Percentiles rank a stretch among this genome's conserved stretches.
Evolutionary conservation across 2,113 vertebrate species (phyloP).

Genomic region (Aegypius monachus): DNA sequence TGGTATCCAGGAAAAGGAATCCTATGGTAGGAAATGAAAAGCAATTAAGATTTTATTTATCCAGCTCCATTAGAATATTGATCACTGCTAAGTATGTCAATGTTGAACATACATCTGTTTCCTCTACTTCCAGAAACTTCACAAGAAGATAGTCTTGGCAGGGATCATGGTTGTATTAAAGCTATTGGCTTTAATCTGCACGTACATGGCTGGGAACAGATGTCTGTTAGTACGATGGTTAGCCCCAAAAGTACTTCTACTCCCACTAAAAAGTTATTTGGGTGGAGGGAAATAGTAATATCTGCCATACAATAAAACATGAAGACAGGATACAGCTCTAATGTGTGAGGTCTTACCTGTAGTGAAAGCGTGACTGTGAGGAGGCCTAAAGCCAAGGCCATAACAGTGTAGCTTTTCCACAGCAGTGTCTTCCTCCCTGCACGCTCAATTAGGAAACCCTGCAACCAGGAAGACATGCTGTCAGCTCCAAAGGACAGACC

Average conservation of each 20-base stretch:
- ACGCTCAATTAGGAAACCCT: slow-evolving; percentile 76
- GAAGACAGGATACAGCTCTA: background rate
- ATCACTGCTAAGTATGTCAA: background rate
- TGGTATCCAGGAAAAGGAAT: slow-evolving; percentile 72
- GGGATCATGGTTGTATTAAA: background rate
- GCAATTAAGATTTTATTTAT: background rate
- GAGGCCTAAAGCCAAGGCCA: slow-evolving; percentile 71
- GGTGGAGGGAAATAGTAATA: background rate
- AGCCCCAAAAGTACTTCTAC: background rate
- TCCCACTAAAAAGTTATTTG: background rate
- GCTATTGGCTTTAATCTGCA: background rate
- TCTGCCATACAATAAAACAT: background rate
- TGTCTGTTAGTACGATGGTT: background rate
- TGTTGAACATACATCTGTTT: background rate
- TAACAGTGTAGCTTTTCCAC: slow-evolving; percentile 62
- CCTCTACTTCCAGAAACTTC: background rate
- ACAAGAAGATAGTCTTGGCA: background rate
- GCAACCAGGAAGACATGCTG: background rate
- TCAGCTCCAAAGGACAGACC: background rate
- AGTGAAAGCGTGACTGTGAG: slow-evolving; percentile 76
- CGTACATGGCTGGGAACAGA: background rate
- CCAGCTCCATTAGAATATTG: background rate
- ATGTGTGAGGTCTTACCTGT: slow-evolving; percentile 65
- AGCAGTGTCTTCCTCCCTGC: slow-evolving; percentile 73
- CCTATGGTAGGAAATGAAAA: slow-evolving; percentile 47